Percentiles rank a stretch among this genome's conserved stretches.
phyloP scores from a whole-genome alignment of 2,113 vertebrate genomes.

The rabbit (Oryctolagus cuniculus) region DNA sequence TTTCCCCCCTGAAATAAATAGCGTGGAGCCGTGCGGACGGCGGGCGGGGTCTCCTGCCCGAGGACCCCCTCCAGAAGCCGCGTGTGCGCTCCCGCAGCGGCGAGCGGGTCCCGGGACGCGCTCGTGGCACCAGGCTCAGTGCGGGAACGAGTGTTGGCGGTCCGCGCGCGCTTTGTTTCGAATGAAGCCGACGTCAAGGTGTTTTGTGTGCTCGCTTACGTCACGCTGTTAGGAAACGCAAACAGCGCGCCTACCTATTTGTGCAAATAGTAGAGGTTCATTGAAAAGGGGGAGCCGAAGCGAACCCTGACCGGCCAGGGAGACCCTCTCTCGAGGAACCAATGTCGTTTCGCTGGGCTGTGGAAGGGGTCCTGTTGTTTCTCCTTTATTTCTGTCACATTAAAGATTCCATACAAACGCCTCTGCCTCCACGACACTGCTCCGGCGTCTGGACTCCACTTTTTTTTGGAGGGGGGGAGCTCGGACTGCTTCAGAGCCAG shows the following conservation, averaged over 20 bases:
- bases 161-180: constrained; percentile 68
- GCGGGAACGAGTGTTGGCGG: constrained; percentile 21
- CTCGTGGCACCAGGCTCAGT: constrained; percentile 42
- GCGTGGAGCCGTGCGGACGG: not conserved
- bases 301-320: constrained; percentile 24
- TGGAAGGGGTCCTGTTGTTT: constrained; percentile 57
- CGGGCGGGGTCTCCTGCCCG: constrained; percentile 14
- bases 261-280: not conserved
- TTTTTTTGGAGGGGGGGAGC: not conserved
- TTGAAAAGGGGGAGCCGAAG: not conserved
- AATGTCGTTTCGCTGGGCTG: constrained; percentile 30
- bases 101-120: constrained; percentile 31
- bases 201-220: constrained; percentile 53
- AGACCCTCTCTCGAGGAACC: constrained; percentile 40
- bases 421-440: constrained; percentile 38
- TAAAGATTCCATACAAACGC: constrained; percentile 72
- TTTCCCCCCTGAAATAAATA: not conserved
- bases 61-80: not conserved
- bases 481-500: constrained; percentile 56
- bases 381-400: constrained; percentile 58
- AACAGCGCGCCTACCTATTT: constrained; percentile 45
- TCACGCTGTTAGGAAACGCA: constrained; percentile 69
- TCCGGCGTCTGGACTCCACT: constrained; percentile 62
- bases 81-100: constrained; percentile 42
- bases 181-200: constrained; percentile 69